Percentiles rank a stretch among this genome's conserved stretches.
Evolutionary conservation across 2,113 vertebrate genomes (phyloP).

Genomic region (Ctenomys sociabilis): DNA sequence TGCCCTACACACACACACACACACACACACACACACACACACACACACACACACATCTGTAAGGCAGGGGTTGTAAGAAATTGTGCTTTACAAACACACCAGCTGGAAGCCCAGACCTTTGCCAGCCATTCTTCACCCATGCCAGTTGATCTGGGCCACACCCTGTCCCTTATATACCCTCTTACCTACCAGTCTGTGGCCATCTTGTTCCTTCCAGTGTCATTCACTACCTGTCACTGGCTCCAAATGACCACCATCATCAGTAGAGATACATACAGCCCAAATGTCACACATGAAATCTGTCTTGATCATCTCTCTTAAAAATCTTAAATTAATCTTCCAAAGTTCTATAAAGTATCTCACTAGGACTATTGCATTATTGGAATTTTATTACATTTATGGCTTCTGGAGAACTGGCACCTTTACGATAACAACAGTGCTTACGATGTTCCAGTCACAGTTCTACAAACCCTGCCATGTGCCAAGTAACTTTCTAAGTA

Average conservation of each 20-base stretch:
- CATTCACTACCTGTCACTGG: background rate
- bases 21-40: background rate
- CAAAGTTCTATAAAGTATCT: slow-evolving; percentile 5
- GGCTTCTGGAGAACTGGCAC: slow-evolving; percentile 10
- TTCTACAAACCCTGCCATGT: background rate
- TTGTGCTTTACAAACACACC: background rate
- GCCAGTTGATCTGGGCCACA: background rate
- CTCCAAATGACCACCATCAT: background rate
- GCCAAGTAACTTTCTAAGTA: slow-evolving; percentile 26
- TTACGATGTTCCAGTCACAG: background rate
- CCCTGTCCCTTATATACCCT: background rate
- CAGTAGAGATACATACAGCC: background rate
- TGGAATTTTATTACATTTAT: slow-evolving; percentile 6
- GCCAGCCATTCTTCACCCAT: background rate
- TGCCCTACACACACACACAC: background rate
- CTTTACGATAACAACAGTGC: background rate
- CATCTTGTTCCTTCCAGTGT: background rate
- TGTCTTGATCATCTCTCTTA: background rate
- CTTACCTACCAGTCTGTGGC: background rate
- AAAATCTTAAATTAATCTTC: slow-evolving; percentile 30
- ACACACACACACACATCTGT: slow-evolving; percentile 12
- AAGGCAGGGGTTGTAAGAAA: slow-evolving; percentile 8
- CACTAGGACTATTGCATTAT: background rate
- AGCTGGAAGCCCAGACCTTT: background rate
- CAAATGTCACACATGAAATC: background rate